Conservation (phyloP, 2,888 invertebrate species). For the Trichogramma evanescens region DNA sequence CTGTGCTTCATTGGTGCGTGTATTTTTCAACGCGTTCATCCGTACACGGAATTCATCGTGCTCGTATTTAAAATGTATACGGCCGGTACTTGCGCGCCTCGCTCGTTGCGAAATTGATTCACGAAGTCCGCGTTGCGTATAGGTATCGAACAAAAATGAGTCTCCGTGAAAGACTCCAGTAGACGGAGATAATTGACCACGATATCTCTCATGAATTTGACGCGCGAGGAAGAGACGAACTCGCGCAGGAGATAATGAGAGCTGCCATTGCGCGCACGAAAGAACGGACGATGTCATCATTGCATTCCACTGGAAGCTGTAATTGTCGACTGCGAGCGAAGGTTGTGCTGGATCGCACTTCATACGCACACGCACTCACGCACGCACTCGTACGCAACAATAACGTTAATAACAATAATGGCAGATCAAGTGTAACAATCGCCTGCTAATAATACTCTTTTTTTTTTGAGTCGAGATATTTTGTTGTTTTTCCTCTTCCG, state of each 20-base stretch:
- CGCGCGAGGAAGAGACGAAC: constrained; percentile 3
- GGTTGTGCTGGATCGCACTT: not conserved
- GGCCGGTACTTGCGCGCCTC: no score
- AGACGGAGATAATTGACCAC: constrained; percentile 10
- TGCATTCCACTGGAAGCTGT: constrained; percentile 1
- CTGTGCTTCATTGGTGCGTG: not conserved
- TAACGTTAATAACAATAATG: constrained; percentile 3
- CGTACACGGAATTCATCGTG: not conserved
- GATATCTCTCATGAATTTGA: not conserved
- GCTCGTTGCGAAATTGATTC: no score
- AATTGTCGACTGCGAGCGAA: not conserved
- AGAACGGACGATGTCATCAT: not conserved
- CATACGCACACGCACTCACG: not conserved
- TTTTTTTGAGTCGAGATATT: no score
- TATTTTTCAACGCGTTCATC: not conserved
- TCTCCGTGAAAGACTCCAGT: not conserved
- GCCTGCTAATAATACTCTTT: no score
- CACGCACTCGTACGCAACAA: not conserved
- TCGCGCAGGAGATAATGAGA: constrained; percentile 13
- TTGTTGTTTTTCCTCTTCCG: no score
- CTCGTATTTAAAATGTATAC: not conserved
- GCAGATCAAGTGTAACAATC: no score
- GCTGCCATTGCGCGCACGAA: not conserved
- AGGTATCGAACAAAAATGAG: not conserved
- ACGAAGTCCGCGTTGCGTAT: not conserved